Percentiles rank a stretch among this genome's conserved stretches.
These are phyloP conservation scores for Hemistola chrysoprasaria DNA, from an alignment of 2,888 invertebrate genomes.

Conservation along the genomic window DNA sequence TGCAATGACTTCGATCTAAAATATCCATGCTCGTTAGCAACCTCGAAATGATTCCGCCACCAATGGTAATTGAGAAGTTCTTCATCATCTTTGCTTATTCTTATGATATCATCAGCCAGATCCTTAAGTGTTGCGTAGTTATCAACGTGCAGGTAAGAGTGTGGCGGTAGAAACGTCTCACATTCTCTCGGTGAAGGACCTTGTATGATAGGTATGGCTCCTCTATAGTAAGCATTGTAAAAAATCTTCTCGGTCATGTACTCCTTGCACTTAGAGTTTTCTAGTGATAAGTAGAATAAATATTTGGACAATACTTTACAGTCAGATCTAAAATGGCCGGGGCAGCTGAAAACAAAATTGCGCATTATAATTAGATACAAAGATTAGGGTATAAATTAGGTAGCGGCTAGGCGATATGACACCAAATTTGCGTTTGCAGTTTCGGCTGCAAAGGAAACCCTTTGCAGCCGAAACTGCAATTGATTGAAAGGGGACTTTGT, in stretches of 20 bases:
- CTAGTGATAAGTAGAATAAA: conserved; percentile 86
- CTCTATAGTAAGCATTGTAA: conserved; percentile 84
- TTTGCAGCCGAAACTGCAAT: too few relatives aligned
- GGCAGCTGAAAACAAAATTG: conserved; percentile 84
- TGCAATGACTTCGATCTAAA: conserved; percentile 78
- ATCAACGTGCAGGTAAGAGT: conserved; percentile 83
- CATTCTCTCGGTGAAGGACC: conserved; percentile 79
- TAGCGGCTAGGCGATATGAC: too few relatives aligned
- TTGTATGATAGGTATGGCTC: conserved; percentile 85
- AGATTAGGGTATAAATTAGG: too few relatives aligned
- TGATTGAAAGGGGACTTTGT: too few relatives aligned
- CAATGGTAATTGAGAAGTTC: conserved; percentile 71
- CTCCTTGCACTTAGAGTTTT: conserved; percentile 86
- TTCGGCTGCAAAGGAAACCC: too few relatives aligned
- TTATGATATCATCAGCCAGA: conserved; percentile 76
- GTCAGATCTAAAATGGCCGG: conserved; percentile 83
- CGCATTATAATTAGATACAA: conserved; percentile 9
- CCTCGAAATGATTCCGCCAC: conserved; percentile 82
- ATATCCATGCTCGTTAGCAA: conserved; percentile 82
- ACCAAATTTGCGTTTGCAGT: conserved; percentile 2
- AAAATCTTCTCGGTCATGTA: conserved; percentile 88
- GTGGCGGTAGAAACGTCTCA: conserved; percentile 80
- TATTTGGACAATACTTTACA: conserved; percentile 81
- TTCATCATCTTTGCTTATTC: conserved; percentile 59
- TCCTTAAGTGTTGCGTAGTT: conserved; percentile 73